phyloP scores from a whole-genome alignment of 2,888 invertebrate genomes.

The Aproaerema taeniolella region DNA sequence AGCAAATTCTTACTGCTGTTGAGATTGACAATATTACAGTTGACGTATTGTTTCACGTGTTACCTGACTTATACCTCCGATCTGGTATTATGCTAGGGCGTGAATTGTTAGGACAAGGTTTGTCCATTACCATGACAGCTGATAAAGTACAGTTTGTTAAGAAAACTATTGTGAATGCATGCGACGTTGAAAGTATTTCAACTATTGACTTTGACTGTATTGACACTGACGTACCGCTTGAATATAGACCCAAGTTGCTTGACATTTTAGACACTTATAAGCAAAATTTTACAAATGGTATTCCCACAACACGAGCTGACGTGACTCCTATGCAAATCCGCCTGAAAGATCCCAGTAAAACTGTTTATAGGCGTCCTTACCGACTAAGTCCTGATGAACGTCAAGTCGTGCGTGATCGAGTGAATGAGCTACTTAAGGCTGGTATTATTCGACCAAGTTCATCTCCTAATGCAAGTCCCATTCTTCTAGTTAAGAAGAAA shows the following conservation, averaged over 20 bases:
- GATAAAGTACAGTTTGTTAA: neutral
- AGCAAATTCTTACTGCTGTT: neutral
- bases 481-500: conserved; percentile 15
- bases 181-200: neutral
- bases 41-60: no score
- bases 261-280: neutral
- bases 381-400: conserved; percentile 11
- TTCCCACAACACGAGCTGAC: neutral
- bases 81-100: neutral
- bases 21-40: neutral
- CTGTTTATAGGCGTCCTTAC: conserved; percentile 14
- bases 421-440: neutral
- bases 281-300: neutral
- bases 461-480: conserved; percentile 14
- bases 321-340: neutral
- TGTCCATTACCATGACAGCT: neutral
- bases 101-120: neutral
- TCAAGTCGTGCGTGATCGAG: neutral
- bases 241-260: neutral
- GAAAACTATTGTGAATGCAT: neutral
- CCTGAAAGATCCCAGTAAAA: conserved; percentile 8
- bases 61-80: neutral
- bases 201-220: neutral
- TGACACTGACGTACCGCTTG: neutral
- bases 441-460: conserved; percentile 11